Base-by-base conservation (phyloP, 2,797 vertebrate species). In the Paratrypauchen microcephalus region DNA sequence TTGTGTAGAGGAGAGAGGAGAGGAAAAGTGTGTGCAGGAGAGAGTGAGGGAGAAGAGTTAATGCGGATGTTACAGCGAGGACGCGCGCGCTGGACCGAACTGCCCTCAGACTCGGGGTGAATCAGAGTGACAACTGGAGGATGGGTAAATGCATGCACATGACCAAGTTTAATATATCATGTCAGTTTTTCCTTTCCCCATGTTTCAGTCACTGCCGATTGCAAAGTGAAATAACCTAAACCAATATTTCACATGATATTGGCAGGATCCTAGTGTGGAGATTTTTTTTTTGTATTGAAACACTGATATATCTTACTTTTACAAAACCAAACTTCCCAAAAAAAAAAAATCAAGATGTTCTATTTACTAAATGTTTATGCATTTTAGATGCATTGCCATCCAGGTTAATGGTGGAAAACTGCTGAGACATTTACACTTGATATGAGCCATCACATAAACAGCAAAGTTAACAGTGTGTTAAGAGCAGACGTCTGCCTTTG, bases 41-140 rank as follows among this genome's bases (percentile, higher is more conserved):
- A 28, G 64, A 68, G 79, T 5, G 64, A 55, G 56, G 21, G 32
- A 64, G 77, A 60, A 18, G 45, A 26, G 61, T 28, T 68, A 64
- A 68, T 15, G 70, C 63, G 63, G 68, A 78, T 61, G 68, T 54
- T 45, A 47, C 41, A 59, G 32, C 32, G 73, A 68, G 62, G 39
- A 76, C 71, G 79, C 71, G 77, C 79, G 21, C 70, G 72, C 67
- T 45, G 30, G 50, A 15, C 28, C 55, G 50, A 30, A 66, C 70
- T 50, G 23, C 19, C 66, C 47, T 5, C 19, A 6, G 13, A 19
- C 65, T 56, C 54, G 2, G 67, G 57, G 23, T 2, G 71, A 45
- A 45, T 16, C 12, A 45, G 47, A 21, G 39, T 19, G 36, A 21
- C 16, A 41, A 21, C 16, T 23, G 36, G 21, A 15, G n/a, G 36